Evolutionary conservation across 2,113 vertebrate genomes (phyloP), one percentile per base, ranked within the genome.

Genomic region (Fregata magnificens): DNA sequence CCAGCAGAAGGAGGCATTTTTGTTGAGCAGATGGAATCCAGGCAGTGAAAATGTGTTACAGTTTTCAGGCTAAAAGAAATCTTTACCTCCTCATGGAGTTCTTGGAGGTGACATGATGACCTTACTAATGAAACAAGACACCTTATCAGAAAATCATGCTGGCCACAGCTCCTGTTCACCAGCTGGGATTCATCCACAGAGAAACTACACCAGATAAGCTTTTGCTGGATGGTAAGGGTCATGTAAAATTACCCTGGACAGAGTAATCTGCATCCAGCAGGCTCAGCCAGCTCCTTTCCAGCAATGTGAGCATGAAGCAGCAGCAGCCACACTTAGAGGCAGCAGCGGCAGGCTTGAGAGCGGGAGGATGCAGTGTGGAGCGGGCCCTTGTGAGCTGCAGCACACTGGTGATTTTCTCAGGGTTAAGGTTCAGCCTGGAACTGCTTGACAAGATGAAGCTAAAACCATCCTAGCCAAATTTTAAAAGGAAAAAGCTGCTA

Each of bases 291-390:
- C n/a, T 58, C 34, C 16, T 13, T 86, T 24, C 38, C 59, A 62
- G 82, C 32, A 90, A 26, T 0, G 1, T 0, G 5, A 58, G n/a
- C 16, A 15, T 1, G 15, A 63, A 56, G 50, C 74, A 88, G 49
- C 19, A 89, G 50, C 20, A 31, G 40, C 38, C 34, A 53, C 3
- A 1, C 29, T 29, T 1, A 6, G 44, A 53, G 63, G 61, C 7
- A 29, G n/a, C 34, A 49, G 70, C 15, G 28, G 38, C 29, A 84
- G 45, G n/a, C n/a, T 52, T n/a, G 11, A 31, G 31, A 65, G 21
- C 11, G 28, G 52, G 40, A 61, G 29, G 24, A n/a, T 44, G 25
- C 28, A 21, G 29, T 0, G 0, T 5, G 16, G 26, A 70, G 36
- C 18, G 26, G 7, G 12, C 26, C 28, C 40, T 38, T 26, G 8